Conservation (phyloP, 2,888 invertebrate species). For the Trypoxylon attenuatum region DNA sequence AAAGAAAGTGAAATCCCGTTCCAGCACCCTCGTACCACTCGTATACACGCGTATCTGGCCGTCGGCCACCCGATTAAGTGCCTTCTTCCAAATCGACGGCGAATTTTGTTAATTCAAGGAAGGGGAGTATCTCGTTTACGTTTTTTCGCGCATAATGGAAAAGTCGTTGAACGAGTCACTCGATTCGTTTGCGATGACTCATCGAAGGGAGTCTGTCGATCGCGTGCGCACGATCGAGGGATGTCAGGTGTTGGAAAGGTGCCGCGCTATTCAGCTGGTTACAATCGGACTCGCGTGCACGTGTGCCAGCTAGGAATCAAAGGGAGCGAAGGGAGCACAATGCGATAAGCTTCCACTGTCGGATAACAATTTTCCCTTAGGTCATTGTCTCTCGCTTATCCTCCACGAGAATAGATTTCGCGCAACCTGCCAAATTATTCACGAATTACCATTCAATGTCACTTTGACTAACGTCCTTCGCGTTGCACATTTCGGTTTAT, state of each 20-base stretch:
- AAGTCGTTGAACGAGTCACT: neutral
- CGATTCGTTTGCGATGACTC: constrained; percentile 40
- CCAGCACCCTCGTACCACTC: no score
- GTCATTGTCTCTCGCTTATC: no score
- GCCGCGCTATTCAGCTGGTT: constrained; percentile 3
- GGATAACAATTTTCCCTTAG: no score
- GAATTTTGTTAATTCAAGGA: neutral
- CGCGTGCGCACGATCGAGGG: constrained; percentile 51
- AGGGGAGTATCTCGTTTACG: neutral
- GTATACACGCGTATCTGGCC: neutral
- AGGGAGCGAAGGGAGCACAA: no score
- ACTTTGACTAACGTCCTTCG: no score
- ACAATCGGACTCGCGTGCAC: constrained; percentile 25
- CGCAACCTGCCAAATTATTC: no score
- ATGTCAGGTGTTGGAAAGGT: constrained; percentile 36
- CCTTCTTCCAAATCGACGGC: neutral
- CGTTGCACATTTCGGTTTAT: no score
- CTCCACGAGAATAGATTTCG: no score
- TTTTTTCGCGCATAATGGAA: neutral
- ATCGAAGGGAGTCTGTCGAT: constrained; percentile 44
- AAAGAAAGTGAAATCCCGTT: constrained; percentile 15
- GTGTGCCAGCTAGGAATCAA: constrained; percentile 1
- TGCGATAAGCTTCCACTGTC: no score
- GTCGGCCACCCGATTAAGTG: neutral
- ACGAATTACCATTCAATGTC: no score